phyloP scores from a whole-genome alignment of 2,113 vertebrate genomes.

The Corydoras sp. region DNA sequence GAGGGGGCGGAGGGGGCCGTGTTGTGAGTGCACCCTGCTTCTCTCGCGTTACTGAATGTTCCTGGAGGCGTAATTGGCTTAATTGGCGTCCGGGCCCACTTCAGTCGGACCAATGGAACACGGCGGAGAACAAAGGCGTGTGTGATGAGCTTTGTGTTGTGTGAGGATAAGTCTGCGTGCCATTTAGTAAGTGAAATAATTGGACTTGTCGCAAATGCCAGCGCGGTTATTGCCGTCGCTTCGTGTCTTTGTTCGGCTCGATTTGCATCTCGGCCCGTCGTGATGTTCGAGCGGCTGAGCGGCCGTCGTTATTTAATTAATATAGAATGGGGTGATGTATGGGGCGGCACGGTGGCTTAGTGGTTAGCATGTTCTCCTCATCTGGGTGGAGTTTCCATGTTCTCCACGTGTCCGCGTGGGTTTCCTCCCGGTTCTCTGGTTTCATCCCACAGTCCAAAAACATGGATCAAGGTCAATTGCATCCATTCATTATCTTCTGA shows the following conservation, averaged over 20 bases:
- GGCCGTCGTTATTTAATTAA: no score
- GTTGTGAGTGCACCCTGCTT: constrained; percentile 39
- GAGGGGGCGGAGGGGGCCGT: constrained; percentile 38
- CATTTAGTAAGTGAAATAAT: constrained; percentile 35
- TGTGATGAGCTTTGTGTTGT: constrained; percentile 32
- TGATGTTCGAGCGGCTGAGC: background rate
- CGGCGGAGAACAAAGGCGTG: constrained; percentile 52
- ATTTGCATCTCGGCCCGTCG: constrained; percentile 16
- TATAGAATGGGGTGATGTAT: no score
- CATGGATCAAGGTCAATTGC: no score
- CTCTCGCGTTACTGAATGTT: constrained; percentile 47
- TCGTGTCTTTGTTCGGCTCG: constrained; percentile 6
- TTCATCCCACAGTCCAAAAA: no score
- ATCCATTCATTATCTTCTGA: no score
- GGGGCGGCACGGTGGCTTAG: no score
- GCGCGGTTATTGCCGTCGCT: constrained; percentile 10
- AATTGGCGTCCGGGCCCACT: constrained; percentile 61
- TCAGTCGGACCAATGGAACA: constrained; percentile 37
- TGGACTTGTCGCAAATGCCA: constrained; percentile 29
- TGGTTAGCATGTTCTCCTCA: no score
- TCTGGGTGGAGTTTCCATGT: no score
- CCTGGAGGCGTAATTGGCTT: constrained; percentile 62
- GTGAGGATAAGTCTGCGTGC: constrained; percentile 44
- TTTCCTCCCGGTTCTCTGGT: no score
- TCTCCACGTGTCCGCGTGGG: no score